Evolutionary conservation across 2,888 invertebrate species (phyloP), one percentile per base, ranked within the genome.

Genomic region (Eledona agricola): DNA sequence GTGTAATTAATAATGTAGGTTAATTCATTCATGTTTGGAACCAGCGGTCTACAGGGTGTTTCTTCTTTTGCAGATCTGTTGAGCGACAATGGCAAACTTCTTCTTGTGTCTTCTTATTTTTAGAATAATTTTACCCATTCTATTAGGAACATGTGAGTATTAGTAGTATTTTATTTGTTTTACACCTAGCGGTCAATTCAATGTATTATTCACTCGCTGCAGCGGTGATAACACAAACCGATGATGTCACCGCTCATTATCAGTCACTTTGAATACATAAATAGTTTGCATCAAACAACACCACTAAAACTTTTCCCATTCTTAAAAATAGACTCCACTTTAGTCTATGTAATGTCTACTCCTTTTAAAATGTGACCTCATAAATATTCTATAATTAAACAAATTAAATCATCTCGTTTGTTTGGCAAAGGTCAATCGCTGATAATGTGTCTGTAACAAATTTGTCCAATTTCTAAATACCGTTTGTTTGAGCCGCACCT

Each of bases 91-190:
- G 80, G 73, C 75, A 23, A 77, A 73, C 51, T 80, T 77, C 62
- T 73, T 78, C 70, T 62, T 80, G 40, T 78, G 77, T 61, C 71
- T 78, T 37, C 70, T 76, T 61, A 72, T 81, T 25, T 70, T 81
- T 66, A 75, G 81, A 71, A 71, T 82, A 58, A 69, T 79, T 43
- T 74, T 81, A 60, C 82, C 82, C 46, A 65, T 76, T 50, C 71
- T 80, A 54, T 75, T 82, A 31, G 69, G 78, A 60, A 76, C 77
- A 70, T 79, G 83, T 83, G 71, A 83, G 83, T 78, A 61, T 11
- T 34, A n/a, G n/a, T 59, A 13, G 37, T 0, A 10, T 19, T 38
- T 35, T 25, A 0, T 29, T 25, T 25, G 4, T 25, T 4, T 4
- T 4, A 25, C 4, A 19, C 4, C 6, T 5, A 19, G 4, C 19